Percentiles rank a stretch among this genome's conserved stretches.
Conservation (phyloP, 1,140 invertebrate species). For the Mercenaria mercenaria region DNA sequence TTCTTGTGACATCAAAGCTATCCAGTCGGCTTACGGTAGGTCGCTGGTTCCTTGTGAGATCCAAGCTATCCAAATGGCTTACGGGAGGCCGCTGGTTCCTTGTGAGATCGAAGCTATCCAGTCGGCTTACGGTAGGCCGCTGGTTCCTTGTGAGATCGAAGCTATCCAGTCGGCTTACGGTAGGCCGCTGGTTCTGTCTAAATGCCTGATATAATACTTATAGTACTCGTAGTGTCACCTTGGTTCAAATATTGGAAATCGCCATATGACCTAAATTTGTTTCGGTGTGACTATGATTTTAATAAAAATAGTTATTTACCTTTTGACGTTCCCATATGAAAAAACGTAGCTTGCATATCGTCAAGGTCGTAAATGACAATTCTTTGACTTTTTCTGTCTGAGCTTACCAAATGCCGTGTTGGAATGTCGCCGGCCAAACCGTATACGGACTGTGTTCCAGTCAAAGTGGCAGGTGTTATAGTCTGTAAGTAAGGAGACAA, state of each 20-base stretch:
- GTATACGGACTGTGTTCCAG: not conserved
- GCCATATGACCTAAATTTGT: too few species aligned
- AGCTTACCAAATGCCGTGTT: not conserved
- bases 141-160: not conserved
- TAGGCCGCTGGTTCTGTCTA: too few species aligned
- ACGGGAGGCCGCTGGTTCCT: not conserved
- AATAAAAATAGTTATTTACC: too few species aligned
- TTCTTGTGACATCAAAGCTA: not conserved
- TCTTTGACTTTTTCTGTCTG: not conserved
- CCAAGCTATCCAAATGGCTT: not conserved
- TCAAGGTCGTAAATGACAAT: not conserved
- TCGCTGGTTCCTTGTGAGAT: not conserved
- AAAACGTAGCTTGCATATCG: not conserved
- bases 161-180: too few species aligned
- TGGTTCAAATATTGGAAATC: too few species aligned
- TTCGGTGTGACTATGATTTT: too few species aligned
- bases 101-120: not conserved
- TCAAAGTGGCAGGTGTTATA: not conserved
- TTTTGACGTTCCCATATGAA: constrained; percentile 8
- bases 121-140: not conserved
- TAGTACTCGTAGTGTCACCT: too few species aligned
- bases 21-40: too few species aligned
- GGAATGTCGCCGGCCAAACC: not conserved
- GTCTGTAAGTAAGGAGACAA: not conserved
- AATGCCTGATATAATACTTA: too few species aligned